Base-by-base conservation (phyloP, 2,797 vertebrate genomes). In the Artibeus jamaicensis region DNA sequence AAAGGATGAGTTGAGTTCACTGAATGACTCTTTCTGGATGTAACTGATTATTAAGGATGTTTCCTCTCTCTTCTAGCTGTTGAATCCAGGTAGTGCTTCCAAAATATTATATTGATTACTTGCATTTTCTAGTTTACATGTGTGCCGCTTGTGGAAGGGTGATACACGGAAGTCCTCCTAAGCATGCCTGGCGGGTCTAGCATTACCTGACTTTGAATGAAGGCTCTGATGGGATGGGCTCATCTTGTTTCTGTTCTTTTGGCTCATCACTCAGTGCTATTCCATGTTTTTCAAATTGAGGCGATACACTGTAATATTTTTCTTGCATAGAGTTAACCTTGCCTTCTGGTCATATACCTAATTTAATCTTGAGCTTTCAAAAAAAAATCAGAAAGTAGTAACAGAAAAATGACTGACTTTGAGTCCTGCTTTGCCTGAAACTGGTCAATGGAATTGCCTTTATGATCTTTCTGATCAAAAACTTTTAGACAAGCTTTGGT, bases 111-210 rank as follows among this genome's bases (percentile, higher is more conserved):
- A 70, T 42, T 78, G 44, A 87, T 93, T 90, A 37, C 24, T 88
- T 89, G 71, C 9, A 16, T 89, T 74, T 91, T 88, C 34, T 88
- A 59, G 37, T 78, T 68, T 91, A n/a, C 79, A 59, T 93, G 89
- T 62, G 34, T 67, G 48, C 50, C n/a, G n/a, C 18, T 2, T 26
- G 3, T 57, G 70, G 48, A 88, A 91, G 70, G 37, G 39, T 53
- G 37, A 71, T 91, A 81, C 26, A 81, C 46, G 24, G 73, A 57
- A 24, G 74, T 81, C 48, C 84, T 39, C 39, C 14, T 55, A 62
- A 81, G 42, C 32, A 44, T 46, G 81, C 34, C 82, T 39, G 6
- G 18, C 46, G 44, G 24, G 6, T 68, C 39, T 84, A 59, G 14
- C 24, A 79, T 39, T 50, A 8, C 22, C 19, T 81, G 9, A 65